Percentiles rank a stretch among this genome's conserved stretches.
phyloP scores from a whole-genome alignment of 2,888 invertebrate genomes.

The Heliconius sara region DNA sequence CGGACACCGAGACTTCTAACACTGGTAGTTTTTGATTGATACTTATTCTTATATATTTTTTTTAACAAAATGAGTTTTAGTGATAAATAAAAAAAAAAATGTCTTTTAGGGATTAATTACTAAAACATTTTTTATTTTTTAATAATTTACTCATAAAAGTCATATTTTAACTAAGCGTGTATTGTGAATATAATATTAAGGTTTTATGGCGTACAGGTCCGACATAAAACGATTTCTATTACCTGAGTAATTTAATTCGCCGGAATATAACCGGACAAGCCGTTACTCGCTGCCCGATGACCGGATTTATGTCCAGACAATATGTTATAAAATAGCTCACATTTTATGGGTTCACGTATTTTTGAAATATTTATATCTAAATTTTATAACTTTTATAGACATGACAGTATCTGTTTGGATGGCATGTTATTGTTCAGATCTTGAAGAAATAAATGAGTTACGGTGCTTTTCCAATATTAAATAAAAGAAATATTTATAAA shows the following conservation, averaged over 20 bases:
- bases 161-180: not conserved
- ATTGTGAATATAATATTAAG: conserved; percentile 4
- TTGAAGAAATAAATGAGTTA: not conserved
- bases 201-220: not conserved
- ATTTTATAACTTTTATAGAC: not conserved
- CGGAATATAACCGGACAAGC: conserved; percentile 27
- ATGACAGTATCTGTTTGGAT: not conserved
- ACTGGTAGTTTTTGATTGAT: not conserved
- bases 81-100: not conserved
- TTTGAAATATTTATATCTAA: conserved; percentile 20
- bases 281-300: conserved; percentile 21
- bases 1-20: not conserved
- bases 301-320: conserved; percentile 33
- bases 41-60: too few species aligned
- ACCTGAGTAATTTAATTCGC: conserved; percentile 35
- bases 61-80: too few species aligned
- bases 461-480: too few species aligned
- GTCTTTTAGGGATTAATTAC: not conserved
- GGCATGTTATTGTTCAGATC: not conserved
- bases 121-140: too few species aligned
- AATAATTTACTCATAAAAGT: too few species aligned
- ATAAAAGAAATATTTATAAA: too few species aligned
- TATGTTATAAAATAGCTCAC: conserved; percentile 30
- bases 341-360: conserved; percentile 27
- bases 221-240: conserved; percentile 23